A percentile compares a stretch with the other conserved stretches of the same genome.
Conservation (phyloP, 2,797 vertebrate genomes). For the Oceanodroma leucorhoa region DNA sequence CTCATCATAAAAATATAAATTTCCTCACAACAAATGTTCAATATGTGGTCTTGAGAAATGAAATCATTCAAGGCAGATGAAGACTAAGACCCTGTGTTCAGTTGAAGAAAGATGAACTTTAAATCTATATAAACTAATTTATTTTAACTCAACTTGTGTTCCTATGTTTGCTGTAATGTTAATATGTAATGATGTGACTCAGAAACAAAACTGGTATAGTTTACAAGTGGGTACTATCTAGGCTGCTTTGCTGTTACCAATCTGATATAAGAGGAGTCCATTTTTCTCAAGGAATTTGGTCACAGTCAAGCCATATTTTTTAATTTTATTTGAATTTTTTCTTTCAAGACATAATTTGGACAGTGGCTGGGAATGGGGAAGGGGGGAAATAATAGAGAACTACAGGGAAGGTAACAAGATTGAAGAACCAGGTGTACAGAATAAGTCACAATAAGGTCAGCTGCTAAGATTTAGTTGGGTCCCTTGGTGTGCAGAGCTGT, state of each 20-base stretch:
- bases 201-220: not conserved
- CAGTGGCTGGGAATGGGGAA: not conserved
- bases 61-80: not conserved
- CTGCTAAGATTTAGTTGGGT: not conserved
- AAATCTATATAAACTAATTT: not conserved
- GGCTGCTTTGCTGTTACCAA: not conserved
- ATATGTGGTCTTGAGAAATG: not conserved
- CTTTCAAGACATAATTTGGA: not conserved
- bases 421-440: not conserved
- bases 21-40: not conserved
- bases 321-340: not conserved
- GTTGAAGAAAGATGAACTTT: not conserved
- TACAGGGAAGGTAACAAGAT: not conserved
- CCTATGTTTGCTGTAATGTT: not conserved
- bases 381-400: not conserved
- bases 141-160: not conserved
- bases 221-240: not conserved
- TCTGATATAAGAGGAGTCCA: not conserved
- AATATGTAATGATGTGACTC: not conserved
- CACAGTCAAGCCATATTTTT: not conserved
- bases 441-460: not conserved
- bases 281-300: not conserved
- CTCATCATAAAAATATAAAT: not conserved
- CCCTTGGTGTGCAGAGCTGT: fast-evolving
- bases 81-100: not conserved